These are phyloP conservation scores for Misgurnus mizolepis DNA, from an alignment of 2,113 vertebrate species.

Conservation along the genomic window DNA sequence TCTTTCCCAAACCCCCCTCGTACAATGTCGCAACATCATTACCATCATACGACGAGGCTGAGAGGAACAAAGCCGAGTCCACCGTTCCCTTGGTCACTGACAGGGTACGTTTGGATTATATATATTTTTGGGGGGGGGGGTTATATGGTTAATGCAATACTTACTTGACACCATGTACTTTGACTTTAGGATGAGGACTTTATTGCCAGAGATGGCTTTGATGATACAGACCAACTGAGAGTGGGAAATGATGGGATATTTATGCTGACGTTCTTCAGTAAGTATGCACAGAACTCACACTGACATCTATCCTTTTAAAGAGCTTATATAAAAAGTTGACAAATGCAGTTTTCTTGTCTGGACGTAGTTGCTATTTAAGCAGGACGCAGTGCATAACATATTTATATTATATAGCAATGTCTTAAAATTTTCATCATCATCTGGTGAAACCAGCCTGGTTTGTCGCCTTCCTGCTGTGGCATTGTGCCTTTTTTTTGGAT, in stretches of 20 bases:
- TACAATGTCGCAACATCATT: conserved; percentile 96
- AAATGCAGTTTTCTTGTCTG: too few relatives aligned
- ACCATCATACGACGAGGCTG: conserved; percentile 95
- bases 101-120: conserved; percentile 77
- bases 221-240: conserved; percentile 93
- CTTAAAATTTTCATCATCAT: too few relatives aligned
- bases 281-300: conserved; percentile 64
- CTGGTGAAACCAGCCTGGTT: too few relatives aligned
- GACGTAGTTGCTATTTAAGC: too few relatives aligned
- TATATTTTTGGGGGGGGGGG: too few relatives aligned
- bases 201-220: conserved; percentile 91
- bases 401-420: too few relatives aligned
- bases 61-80: conserved; percentile 90
- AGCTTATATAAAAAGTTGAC: neutral
- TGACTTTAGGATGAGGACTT: conserved; percentile 90
- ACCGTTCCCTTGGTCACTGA: conserved; percentile 86
- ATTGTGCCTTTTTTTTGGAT: too few relatives aligned
- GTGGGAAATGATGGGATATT: conserved; percentile 99
- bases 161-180: neutral
- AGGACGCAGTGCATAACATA: too few relatives aligned
- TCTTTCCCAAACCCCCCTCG: conserved; percentile 93
- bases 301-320: neutral
- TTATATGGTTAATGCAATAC: neutral
- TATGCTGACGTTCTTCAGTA: conserved; percentile 99
- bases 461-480: neutral